phyloP scores from a whole-genome alignment of 2,888 invertebrate genomes.

The Euplagia quadripunctaria region DNA sequence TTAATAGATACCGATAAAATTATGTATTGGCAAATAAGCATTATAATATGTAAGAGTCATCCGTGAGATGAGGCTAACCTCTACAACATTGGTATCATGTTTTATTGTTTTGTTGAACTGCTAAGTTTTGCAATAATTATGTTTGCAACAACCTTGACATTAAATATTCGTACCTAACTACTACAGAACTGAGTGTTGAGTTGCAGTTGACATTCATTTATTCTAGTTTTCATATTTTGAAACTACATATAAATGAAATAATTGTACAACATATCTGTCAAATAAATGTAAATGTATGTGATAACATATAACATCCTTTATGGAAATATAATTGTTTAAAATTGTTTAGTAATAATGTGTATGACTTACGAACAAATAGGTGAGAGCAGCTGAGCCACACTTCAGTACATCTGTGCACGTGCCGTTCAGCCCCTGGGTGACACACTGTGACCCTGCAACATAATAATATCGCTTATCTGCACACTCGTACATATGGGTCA shows the following conservation, averaged over 20 bases:
- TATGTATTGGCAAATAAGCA: no score
- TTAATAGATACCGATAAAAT: no score
- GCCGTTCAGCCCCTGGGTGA: background rate
- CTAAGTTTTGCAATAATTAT: background rate
- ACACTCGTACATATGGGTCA: no score
- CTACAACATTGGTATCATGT: background rate
- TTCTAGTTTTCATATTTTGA: background rate
- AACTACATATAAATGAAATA: no score
- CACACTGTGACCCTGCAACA: constrained; percentile 1
- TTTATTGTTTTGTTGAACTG: background rate
- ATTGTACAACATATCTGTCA: no score
- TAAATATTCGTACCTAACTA: no score
- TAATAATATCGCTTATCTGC: background rate
- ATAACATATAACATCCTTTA: no score
- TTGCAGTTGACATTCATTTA: background rate
- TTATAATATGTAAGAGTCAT: no score
- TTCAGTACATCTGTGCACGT: background rate
- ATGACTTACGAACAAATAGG: background rate
- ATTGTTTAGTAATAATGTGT: background rate
- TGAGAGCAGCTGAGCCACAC: background rate
- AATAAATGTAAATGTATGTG: no score
- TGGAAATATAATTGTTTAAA: no score
- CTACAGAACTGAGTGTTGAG: no score
- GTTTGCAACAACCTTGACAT: background rate
- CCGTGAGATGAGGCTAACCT: no score